Evolutionary conservation across 1,140 invertebrate species (phyloP).

Genomic region (Neodiprion virginianus): DNA sequence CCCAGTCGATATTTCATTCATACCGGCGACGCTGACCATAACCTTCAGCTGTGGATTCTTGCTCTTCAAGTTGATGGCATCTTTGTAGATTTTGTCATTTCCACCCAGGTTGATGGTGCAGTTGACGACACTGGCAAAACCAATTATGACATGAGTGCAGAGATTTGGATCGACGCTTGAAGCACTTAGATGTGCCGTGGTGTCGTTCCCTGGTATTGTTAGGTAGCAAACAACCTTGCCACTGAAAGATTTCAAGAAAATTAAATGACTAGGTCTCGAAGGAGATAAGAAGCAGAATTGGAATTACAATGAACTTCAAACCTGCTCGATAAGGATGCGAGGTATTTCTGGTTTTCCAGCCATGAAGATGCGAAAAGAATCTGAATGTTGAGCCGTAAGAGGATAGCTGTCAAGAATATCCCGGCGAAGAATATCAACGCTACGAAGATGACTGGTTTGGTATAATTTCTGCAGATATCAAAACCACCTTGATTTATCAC

Average conservation of each 20-base stretch:
- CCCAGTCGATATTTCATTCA: constrained; percentile 63
- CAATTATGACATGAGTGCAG: constrained; percentile 85
- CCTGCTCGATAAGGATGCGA: not conserved
- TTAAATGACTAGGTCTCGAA: not conserved
- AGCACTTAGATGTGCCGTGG: constrained; percentile 59
- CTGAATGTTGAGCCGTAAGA: not conserved
- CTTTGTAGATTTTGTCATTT: constrained; percentile 57
- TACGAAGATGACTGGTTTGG: not conserved
- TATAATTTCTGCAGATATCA: not conserved
- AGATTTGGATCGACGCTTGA: constrained; percentile 70
- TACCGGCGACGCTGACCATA: constrained; percentile 79
- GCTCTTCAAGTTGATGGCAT: constrained; percentile 68
- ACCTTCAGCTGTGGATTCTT: constrained; percentile 76
- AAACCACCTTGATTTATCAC: too few relatives aligned
- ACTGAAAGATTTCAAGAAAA: not conserved
- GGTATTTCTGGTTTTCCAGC: not conserved
- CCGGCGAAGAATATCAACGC: not conserved
- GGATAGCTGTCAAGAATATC: not conserved
- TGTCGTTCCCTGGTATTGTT: constrained; percentile 56
- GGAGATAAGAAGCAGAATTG: not conserved
- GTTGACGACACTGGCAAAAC: constrained; percentile 73
- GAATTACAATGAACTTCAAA: not conserved
- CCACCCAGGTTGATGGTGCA: constrained; percentile 62
- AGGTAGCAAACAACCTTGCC: constrained; percentile 70
- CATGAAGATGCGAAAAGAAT: not conserved